Conservation (phyloP, 1,140 invertebrate species). For the Trichonephila inaurata region DNA sequence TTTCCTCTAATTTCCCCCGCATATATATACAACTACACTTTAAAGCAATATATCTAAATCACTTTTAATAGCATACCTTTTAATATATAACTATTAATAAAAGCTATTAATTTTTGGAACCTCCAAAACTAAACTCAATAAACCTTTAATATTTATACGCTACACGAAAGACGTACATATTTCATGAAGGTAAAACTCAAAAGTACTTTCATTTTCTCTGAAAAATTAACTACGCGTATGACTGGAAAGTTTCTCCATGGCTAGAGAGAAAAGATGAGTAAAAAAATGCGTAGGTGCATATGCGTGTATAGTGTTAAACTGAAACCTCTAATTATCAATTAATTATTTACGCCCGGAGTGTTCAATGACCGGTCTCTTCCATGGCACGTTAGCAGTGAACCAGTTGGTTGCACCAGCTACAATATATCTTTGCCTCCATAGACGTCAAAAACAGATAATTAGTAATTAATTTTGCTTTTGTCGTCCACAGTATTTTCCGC, state of each 20-base stretch:
- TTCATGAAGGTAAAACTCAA: neutral
- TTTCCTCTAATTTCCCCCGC: too few species aligned
- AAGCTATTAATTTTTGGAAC: neutral
- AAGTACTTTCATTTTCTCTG: constrained; percentile 21
- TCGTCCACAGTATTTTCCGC: constrained; percentile 50
- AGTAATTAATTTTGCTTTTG: constrained; percentile 76
- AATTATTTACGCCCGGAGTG: constrained; percentile 64
- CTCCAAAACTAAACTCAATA: neutral
- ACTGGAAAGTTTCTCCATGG: constrained; percentile 30
- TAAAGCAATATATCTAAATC: too few species aligned
- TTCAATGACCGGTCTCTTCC: constrained; percentile 58
- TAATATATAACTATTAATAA: neutral
- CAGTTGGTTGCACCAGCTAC: constrained; percentile 43
- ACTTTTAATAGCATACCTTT: too few species aligned
- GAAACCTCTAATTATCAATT: constrained; percentile 73
- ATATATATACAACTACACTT: too few species aligned
- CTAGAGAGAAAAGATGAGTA: neutral
- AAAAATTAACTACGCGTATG: constrained; percentile 41
- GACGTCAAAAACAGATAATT: constrained; percentile 73
- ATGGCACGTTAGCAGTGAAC: constrained; percentile 20
- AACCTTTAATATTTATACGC: neutral
- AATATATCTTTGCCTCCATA: constrained; percentile 75
- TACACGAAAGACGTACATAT: constrained; percentile 4
- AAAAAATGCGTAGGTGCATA: neutral
- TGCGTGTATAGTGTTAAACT: constrained; percentile 44